These are phyloP conservation scores for Morphnarchus princeps DNA, from an alignment of 2,113 vertebrate species.

Conservation along the genomic window DNA sequence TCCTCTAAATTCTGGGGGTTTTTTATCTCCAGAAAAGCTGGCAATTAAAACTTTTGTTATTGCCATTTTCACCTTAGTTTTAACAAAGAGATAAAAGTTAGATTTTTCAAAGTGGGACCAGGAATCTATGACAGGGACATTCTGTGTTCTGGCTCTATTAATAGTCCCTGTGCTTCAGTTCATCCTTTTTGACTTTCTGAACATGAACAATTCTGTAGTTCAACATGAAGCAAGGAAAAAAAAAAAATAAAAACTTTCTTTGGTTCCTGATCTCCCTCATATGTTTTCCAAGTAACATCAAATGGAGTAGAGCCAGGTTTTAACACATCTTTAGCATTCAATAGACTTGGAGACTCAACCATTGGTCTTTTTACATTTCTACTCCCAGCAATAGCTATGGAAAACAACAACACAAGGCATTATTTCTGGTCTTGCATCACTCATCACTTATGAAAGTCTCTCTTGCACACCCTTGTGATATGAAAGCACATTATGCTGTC, in stretches of 20 bases:
- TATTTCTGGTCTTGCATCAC: background rate
- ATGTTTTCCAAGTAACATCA: background rate
- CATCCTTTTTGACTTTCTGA: background rate
- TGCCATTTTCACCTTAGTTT: background rate
- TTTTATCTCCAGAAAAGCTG: background rate
- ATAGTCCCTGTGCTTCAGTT: background rate
- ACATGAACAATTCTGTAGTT: accelerated
- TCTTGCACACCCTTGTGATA: background rate
- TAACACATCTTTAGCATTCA: background rate
- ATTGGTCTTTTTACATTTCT: accelerated
- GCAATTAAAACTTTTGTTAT: too few relatives aligned
- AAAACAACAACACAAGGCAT: background rate
- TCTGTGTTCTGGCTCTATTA: background rate
- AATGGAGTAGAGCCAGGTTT: background rate
- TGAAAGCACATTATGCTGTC: background rate
- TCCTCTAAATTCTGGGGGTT: background rate
- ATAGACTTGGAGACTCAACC: background rate
- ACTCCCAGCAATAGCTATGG: accelerated
- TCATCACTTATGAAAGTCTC: background rate
- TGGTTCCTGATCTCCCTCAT: background rate
- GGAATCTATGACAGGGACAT: accelerated
- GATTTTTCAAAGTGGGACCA: background rate
- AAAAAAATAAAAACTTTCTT: background rate
- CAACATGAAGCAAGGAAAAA: background rate
- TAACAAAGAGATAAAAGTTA: background rate